phyloP scores from a whole-genome alignment of 2,888 invertebrate species.

The Epiblema foenella region DNA sequence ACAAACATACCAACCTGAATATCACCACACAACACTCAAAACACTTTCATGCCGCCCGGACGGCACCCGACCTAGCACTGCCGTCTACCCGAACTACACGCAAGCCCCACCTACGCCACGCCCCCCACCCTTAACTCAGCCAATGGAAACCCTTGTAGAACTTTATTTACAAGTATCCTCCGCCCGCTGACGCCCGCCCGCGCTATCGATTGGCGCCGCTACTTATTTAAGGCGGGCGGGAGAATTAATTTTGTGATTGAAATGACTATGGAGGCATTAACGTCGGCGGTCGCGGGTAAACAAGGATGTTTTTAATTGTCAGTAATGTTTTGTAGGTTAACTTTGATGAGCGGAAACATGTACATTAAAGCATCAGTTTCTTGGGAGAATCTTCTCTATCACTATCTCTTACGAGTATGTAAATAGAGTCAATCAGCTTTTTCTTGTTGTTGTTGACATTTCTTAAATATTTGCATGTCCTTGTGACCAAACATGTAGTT shows the following conservation, averaged over 20 bases:
- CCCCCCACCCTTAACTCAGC: conserved; percentile 54
- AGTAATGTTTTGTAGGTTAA: conserved; percentile 19
- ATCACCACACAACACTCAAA: conserved; percentile 17
- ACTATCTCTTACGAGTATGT: too few species aligned
- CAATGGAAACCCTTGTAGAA: conserved; percentile 64
- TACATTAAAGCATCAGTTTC: not conserved
- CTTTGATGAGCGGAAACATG: not conserved
- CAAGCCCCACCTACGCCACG: conserved; percentile 49
- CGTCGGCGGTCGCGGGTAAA: conserved; percentile 61
- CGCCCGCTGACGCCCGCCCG: conserved; percentile 71
- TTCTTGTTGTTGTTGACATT: too few species aligned
- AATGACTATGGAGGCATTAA: conserved; percentile 75
- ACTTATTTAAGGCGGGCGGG: conserved; percentile 80
- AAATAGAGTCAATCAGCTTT: too few species aligned
- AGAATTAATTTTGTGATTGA: conserved; percentile 84
- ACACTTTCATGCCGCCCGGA: conserved; percentile 30
- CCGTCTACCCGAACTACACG: conserved; percentile 53
- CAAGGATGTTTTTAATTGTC: conserved; percentile 26
- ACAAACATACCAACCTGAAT: conserved; percentile 32
- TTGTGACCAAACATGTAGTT: too few species aligned
- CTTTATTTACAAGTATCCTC: conserved; percentile 78
- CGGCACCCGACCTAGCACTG: conserved; percentile 53
- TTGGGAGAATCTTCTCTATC: not conserved
- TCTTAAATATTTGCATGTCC: too few species aligned
- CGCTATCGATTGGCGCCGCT: conserved; percentile 79